These are phyloP conservation scores for human DNA, from an alignment of 2,113 vertebrate species.

Conservation along the genomic window DNA sequence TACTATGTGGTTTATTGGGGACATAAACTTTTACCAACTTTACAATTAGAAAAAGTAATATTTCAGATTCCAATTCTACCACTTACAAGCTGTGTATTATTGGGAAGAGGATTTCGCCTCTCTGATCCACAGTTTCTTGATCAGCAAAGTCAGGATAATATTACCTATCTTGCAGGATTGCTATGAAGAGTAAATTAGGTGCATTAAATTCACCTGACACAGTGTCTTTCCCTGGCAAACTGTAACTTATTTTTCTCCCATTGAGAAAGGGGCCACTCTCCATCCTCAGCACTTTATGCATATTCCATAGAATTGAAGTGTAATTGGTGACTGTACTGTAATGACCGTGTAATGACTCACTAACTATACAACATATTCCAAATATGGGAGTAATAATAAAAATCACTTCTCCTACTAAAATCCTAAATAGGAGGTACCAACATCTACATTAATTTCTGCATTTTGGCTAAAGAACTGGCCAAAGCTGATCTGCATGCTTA, in stretches of 20 bases:
- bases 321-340: not conserved
- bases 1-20: not conserved
- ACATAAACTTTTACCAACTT: slow-evolving; percentile 23
- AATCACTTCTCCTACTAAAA: slow-evolving; percentile 64
- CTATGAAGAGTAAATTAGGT: not conserved
- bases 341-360: not conserved
- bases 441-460: not conserved
- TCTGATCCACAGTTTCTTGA: not conserved
- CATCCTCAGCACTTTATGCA: not conserved
- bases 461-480: not conserved
- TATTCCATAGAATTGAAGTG: not conserved
- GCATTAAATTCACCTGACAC: not conserved
- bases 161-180: not conserved
- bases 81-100: not conserved
- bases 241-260: not conserved
- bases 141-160: not conserved
- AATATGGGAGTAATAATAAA: slow-evolving; percentile 39
- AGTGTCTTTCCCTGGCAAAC: not conserved
- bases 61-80: not conserved
- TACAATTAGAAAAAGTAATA: not conserved
- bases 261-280: not conserved
- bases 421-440: not conserved
- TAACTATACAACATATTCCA: not conserved
- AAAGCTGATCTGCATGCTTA: not conserved
- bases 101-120: not conserved